phyloP scores from a whole-genome alignment of 2,113 vertebrate species.

The Pycnonotus jocosus region DNA sequence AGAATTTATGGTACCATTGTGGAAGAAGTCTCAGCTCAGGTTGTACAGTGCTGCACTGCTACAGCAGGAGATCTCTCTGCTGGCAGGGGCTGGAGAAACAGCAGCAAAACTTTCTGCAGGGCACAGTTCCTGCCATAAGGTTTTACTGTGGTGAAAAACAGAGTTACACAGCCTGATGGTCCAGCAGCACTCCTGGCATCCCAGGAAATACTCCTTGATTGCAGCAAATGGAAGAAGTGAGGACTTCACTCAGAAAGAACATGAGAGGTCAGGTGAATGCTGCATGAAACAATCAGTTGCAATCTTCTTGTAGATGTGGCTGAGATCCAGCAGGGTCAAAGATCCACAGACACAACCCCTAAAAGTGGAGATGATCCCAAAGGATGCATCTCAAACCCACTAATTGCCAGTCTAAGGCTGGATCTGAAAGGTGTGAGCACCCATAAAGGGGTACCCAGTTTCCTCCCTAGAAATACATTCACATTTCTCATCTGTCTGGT shows the following conservation, averaged over 20 bases:
- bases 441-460: not conserved
- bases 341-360: not conserved
- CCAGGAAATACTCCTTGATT: not conserved
- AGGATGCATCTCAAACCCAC: not conserved
- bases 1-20: not conserved
- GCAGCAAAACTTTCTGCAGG: not conserved
- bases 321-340: slow-evolving; percentile 31
- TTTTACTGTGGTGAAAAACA: slow-evolving; percentile 27
- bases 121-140: not conserved
- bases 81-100: not conserved
- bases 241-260: not conserved
- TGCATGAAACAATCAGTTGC: slow-evolving; percentile 3
- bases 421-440: not conserved
- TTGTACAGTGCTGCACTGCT: not conserved
- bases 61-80: not conserved
- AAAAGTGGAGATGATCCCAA: not conserved
- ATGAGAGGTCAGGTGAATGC: not conserved
- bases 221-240: slow-evolving; percentile 3
- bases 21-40: not conserved
- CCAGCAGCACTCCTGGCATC: not conserved
- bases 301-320: not conserved
- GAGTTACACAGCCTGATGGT: slow-evolving; percentile 6
- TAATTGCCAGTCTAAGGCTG: not conserved
- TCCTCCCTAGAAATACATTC: not conserved
- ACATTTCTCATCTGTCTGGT: not conserved